Conservation (phyloP, 2,797 vertebrate genomes). For the Coendou prehensilis region DNA sequence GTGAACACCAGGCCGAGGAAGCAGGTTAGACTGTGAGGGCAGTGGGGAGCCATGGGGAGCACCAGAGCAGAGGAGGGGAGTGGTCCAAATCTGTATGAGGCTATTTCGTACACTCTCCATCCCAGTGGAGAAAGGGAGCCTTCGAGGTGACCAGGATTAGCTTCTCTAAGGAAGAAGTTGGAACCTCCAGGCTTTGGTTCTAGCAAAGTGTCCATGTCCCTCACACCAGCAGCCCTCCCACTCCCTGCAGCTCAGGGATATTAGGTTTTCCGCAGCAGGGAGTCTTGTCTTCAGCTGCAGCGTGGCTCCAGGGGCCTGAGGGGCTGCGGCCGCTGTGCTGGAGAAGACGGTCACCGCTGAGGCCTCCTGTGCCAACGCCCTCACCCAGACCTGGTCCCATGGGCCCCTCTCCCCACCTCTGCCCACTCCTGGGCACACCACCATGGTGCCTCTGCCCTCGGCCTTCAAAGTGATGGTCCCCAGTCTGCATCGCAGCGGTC, state of each 20-base stretch:
- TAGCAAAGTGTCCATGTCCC: background rate
- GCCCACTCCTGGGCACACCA: background rate
- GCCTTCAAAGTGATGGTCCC: background rate
- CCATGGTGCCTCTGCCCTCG: background rate
- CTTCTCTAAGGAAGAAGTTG: background rate
- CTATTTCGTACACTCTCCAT: background rate
- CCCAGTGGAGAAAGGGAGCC: background rate
- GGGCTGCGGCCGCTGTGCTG: background rate
- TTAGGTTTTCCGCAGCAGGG: background rate
- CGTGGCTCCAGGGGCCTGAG: background rate
- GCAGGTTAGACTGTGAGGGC: background rate
- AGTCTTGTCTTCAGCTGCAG: background rate
- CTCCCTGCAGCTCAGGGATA: background rate
- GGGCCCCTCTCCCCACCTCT: fast-evolving
- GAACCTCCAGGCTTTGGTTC: background rate
- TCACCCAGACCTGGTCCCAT: background rate
- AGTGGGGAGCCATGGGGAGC: background rate
- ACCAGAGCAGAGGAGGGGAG: background rate
- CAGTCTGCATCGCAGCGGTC: background rate
- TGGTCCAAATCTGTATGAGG: background rate
- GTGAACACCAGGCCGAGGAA: background rate
- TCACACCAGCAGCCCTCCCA: background rate
- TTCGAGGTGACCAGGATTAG: background rate
- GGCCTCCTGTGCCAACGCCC: no score
- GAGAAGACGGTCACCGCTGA: background rate